Percentiles rank a stretch among this genome's conserved stretches.
Conservation (phyloP, 2,888 invertebrate species). For the Drosophila borealis region DNA sequence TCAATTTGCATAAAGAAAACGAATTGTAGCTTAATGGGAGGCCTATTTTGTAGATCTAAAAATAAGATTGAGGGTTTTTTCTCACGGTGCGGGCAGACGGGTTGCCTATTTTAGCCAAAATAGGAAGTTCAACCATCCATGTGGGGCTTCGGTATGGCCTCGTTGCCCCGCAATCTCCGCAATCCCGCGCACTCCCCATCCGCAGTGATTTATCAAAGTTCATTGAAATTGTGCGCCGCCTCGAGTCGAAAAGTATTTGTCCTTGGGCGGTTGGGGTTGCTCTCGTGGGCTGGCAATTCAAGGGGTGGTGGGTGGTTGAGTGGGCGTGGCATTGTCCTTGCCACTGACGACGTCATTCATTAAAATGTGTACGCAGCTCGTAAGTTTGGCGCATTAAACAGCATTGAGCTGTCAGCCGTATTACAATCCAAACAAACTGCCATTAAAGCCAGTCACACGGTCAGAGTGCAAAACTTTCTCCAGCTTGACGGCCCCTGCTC, state of each 20-base stretch:
- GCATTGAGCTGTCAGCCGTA: constrained; percentile 78
- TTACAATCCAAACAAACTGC: constrained; percentile 77
- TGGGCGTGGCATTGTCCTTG: constrained; percentile 43
- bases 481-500: neutral
- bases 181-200: neutral
- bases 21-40: constrained; percentile 41
- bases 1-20: constrained; percentile 67
- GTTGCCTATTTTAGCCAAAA: constrained; percentile 38
- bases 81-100: too few relatives aligned
- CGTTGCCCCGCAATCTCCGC: neutral
- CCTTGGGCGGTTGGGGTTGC: constrained; percentile 24
- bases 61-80: constrained; percentile 50
- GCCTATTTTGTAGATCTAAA: constrained; percentile 47
- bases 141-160: constrained; percentile 23
- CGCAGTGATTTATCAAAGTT: constrained; percentile 75
- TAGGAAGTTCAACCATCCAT: constrained; percentile 66
- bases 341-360: constrained; percentile 73
- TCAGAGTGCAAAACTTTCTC: constrained; percentile 63
- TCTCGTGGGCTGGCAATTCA: neutral
- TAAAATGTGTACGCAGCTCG: constrained; percentile 67
- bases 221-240: constrained; percentile 68
- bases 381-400: constrained; percentile 75
- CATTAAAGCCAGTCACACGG: constrained; percentile 69
- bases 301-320: neutral
- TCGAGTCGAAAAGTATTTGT: constrained; percentile 29